Conservation (phyloP, 2,797 vertebrate species). For the Rhinogobio ventralis region DNA sequence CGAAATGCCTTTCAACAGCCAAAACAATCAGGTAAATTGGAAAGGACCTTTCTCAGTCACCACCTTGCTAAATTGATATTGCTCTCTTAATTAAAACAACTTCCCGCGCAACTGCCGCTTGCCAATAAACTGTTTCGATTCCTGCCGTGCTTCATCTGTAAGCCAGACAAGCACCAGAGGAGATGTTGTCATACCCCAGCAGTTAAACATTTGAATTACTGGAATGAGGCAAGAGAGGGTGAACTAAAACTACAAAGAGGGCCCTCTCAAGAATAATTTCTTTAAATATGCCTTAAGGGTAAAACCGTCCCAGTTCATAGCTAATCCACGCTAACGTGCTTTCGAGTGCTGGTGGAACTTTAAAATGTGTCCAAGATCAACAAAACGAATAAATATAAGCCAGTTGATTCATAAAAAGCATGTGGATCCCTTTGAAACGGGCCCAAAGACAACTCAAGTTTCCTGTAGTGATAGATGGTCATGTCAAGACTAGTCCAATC, state of each 20-base stretch:
- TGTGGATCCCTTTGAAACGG: constrained; percentile 49
- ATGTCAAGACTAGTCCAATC: constrained; percentile 42
- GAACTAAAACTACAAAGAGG: constrained; percentile 15
- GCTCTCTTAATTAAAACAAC: constrained; percentile 51
- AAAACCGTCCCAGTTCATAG: constrained; percentile 32
- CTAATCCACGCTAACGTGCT: constrained; percentile 23
- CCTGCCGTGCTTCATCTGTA: constrained; percentile 27
- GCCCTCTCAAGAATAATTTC: constrained; percentile 34
- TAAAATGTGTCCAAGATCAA: constrained; percentile 13
- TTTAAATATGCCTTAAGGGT: constrained; percentile 37
- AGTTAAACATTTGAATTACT: constrained; percentile 37
- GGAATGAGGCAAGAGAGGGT: constrained; percentile 23
- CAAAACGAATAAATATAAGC: constrained; percentile 64
- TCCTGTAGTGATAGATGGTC: constrained; percentile 42
- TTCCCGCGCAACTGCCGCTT: constrained; percentile 26
- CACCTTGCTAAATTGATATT: constrained; percentile 51
- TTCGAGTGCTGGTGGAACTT: constrained; percentile 2
- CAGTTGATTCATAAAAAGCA: constrained; percentile 67
- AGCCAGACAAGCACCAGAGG: constrained; percentile 25
- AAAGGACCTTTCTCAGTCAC: constrained; percentile 19
- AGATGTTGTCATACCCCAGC: constrained; percentile 45
- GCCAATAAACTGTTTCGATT: constrained; percentile 54
- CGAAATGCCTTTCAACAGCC: constrained; percentile 25
- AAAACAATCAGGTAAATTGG: constrained; percentile 52
- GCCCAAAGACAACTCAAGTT: constrained; percentile 52